Evolutionary conservation across 2,888 invertebrate species (phyloP).

Genomic region (Cordylochernes scorpioides): DNA sequence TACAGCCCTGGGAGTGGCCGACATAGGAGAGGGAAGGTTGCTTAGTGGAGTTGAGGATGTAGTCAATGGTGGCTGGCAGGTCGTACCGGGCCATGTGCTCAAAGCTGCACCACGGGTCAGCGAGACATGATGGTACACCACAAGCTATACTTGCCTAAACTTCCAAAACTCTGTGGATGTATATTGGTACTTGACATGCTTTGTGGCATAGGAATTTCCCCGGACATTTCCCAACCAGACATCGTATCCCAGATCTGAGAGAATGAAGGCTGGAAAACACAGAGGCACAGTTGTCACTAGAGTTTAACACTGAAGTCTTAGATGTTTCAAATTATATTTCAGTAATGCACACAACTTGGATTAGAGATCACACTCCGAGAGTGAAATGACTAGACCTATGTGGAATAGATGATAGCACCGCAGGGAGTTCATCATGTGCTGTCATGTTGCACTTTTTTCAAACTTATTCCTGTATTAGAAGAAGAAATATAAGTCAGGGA

Average conservation of each 20-base stretch:
- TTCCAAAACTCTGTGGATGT: constrained; percentile 23
- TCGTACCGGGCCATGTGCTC: constrained; percentile 28
- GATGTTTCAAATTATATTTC: too few species aligned
- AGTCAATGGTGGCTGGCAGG: constrained; percentile 25
- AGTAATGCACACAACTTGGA: too few species aligned
- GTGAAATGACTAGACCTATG: too few species aligned
- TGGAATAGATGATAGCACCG: too few species aligned
- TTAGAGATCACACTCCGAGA: too few species aligned
- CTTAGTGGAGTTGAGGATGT: constrained; percentile 19
- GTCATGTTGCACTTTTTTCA: too few species aligned
- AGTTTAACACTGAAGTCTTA: too few species aligned
- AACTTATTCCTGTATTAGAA: too few species aligned
- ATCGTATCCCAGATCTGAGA: constrained; percentile 22
- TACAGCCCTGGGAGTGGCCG: constrained; percentile 24
- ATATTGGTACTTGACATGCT: constrained; percentile 20
- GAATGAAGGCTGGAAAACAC: constrained; percentile 5
- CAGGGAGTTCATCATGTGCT: too few species aligned
- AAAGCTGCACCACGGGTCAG: constrained; percentile 20
- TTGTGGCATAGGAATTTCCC: constrained; percentile 25
- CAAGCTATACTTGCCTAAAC: constrained; percentile 16
- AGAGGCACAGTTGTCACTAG: too few species aligned
- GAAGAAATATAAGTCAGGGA: too few species aligned
- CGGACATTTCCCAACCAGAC: constrained; percentile 29
- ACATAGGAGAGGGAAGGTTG: constrained; percentile 20
- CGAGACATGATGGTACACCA: background rate